Evolutionary conservation across 2,113 vertebrate species (phyloP).

Genomic region (Scophthalmus maximus): DNA sequence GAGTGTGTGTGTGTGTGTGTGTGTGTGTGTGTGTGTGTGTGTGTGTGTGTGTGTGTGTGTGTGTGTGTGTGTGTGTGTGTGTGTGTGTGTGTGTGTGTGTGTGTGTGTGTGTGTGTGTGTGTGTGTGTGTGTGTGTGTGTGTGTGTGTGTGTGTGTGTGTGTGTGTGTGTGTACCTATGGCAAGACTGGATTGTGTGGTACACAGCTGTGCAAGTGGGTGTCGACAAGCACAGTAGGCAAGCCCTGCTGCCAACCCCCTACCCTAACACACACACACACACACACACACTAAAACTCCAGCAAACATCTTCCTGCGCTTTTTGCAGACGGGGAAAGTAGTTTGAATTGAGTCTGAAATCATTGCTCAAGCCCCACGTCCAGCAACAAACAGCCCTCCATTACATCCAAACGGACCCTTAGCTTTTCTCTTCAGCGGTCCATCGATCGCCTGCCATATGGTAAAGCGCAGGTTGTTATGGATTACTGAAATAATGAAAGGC

Average conservation of each 20-base stretch:
- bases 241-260: constrained; percentile 73
- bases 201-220: constrained; percentile 77
- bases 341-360: constrained; percentile 40
- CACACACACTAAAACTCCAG: neutral
- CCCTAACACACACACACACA: constrained; percentile 29
- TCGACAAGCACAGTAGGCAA: constrained; percentile 64
- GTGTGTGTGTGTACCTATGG: constrained; percentile 64
- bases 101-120: constrained; percentile 27
- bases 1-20: constrained; percentile 26
- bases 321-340: constrained; percentile 17
- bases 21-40: constrained; percentile 23
- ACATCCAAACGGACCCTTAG: constrained; percentile 55
- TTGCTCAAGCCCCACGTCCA: constrained; percentile 6
- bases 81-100: constrained; percentile 8
- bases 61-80: neutral
- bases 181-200: constrained; percentile 65
- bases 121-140: constrained; percentile 27
- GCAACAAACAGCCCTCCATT: constrained; percentile 51
- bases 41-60: constrained; percentile 7
- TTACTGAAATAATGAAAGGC: constrained; percentile 69
- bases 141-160: constrained; percentile 11
- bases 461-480: constrained; percentile 65
- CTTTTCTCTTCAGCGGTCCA: constrained; percentile 53
- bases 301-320: constrained; percentile 29
- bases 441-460: constrained; percentile 68